A percentile compares a stretch with the other conserved stretches of the same genome.
phyloP scores from a whole-genome alignment of 2,113 vertebrate species.

The Nymphicus hollandicus region DNA sequence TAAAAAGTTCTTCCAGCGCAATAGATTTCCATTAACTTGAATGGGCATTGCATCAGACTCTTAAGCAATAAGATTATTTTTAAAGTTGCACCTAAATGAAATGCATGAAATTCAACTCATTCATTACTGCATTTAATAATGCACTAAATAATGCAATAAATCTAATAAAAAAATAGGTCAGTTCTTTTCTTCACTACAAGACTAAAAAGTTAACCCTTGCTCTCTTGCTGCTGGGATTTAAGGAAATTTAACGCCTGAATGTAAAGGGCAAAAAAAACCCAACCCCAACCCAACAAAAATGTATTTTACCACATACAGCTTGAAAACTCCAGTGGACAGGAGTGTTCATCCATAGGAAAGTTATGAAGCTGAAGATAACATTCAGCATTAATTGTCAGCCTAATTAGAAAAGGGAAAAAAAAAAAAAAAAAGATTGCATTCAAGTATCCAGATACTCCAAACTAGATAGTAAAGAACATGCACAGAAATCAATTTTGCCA shows the following conservation, averaged over 20 bases:
- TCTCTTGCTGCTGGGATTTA: neutral
- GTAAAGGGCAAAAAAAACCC: neutral
- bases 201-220: neutral
- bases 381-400: conserved; percentile 98
- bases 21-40: neutral
- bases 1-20: neutral
- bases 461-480: neutral
- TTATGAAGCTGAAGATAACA: conserved; percentile 99
- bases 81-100: neutral
- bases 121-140: neutral
- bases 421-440: neutral
- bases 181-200: neutral
- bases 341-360: conserved; percentile 98
- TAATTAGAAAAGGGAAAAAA: conserved; percentile 70
- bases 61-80: neutral
- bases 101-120: neutral
- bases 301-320: conserved; percentile 90
- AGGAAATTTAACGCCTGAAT: neutral
- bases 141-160: neutral
- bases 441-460: neutral
- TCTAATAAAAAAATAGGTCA: neutral
- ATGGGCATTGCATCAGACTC: neutral
- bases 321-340: conserved; percentile 97
- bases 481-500: neutral
- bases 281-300: neutral